A percentile compares a stretch with the other conserved stretches of the same genome.
These are phyloP conservation scores for Chunga burmeisteri DNA, from an alignment of 2,113 vertebrate genomes.

Conservation along the genomic window DNA sequence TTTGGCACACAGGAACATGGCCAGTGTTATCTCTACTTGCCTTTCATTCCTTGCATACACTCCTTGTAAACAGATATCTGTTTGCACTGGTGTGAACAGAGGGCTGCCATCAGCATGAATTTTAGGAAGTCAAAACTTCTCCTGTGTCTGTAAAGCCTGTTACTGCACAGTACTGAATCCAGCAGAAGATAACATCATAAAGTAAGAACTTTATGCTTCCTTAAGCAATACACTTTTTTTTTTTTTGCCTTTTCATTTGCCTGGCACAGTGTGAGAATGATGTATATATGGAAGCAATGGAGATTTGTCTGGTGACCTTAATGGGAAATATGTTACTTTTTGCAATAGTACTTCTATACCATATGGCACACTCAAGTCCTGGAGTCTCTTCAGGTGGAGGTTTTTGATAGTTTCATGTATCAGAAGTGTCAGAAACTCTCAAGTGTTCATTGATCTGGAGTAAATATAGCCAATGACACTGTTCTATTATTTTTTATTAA, in stretches of 20 bases:
- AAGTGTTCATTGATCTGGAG: background rate
- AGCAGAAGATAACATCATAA: background rate
- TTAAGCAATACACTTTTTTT: background rate
- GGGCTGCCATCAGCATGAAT: background rate
- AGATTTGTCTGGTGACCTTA: slow-evolving; percentile 8
- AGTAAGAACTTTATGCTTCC: background rate
- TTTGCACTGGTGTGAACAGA: background rate
- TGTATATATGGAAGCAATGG: background rate
- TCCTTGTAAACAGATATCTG: background rate
- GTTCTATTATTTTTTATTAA: background rate
- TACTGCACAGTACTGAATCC: background rate
- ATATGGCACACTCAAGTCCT: background rate
- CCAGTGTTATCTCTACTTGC: background rate
- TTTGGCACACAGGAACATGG: background rate
- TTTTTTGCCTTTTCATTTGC: background rate
- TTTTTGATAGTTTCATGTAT: background rate
- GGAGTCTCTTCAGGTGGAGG: background rate
- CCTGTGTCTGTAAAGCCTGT: background rate
- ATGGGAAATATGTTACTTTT: background rate
- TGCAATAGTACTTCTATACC: background rate
- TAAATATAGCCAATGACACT: background rate
- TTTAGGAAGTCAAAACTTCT: background rate
- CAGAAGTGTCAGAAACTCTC: background rate
- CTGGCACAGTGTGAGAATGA: background rate
- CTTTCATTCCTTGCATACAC: background rate